phyloP scores from a whole-genome alignment of 2,113 vertebrate genomes.

The Etheostoma spectabile region DNA sequence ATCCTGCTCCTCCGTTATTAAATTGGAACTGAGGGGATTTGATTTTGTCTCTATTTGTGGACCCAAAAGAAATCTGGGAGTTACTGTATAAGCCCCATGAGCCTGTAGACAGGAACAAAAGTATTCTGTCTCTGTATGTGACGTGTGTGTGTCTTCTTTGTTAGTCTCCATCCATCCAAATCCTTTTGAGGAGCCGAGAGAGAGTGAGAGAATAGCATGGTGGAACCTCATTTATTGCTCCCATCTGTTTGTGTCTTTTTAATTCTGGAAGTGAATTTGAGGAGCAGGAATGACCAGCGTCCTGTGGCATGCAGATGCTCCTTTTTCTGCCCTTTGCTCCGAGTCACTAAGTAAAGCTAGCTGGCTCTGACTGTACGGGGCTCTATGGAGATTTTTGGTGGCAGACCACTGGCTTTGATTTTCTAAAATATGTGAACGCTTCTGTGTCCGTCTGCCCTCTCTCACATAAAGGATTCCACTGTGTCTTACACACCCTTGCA shows the following conservation, averaged over 20 bases:
- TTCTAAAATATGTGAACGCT: constrained; percentile 32
- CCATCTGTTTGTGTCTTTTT: constrained; percentile 74
- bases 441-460: constrained; percentile 21
- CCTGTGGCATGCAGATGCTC: constrained; percentile 57
- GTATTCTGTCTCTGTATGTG: constrained; percentile 62
- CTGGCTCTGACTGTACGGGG: constrained; percentile 13
- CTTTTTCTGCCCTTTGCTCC: constrained; percentile 38
- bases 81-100: constrained; percentile 63
- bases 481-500: constrained; percentile 7
- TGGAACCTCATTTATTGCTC: constrained; percentile 61
- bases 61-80: constrained; percentile 61
- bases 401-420: constrained; percentile 55
- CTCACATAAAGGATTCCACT: constrained; percentile 43
- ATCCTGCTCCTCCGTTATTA: constrained; percentile 63
- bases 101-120: constrained; percentile 69
- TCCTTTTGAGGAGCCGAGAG: constrained; percentile 45
- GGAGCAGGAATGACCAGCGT: constrained; percentile 46
- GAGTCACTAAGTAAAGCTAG: constrained; percentile 54
- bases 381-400: constrained; percentile 7
- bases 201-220: constrained; percentile 46
- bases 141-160: constrained; percentile 50
- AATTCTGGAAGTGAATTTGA: constrained; percentile 41
- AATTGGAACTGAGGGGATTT: constrained; percentile 71
- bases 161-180: constrained; percentile 61
- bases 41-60: constrained; percentile 73